Conservation (phyloP, 1,140 invertebrate species). For the Aporrectodea caliginosa region DNA sequence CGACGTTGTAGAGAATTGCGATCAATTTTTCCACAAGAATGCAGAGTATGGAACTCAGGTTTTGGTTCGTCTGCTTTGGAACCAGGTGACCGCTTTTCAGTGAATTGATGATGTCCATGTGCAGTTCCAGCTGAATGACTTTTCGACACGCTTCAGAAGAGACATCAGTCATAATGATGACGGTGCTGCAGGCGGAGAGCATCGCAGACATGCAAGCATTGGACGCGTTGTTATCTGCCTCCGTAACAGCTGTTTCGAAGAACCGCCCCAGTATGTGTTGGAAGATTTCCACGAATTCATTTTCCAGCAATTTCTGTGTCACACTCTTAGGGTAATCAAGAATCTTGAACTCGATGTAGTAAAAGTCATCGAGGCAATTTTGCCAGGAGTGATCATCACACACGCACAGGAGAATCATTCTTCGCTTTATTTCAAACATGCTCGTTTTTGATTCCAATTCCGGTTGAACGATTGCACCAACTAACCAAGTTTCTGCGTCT, state of each 20-base stretch:
- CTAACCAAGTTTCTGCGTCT: no score
- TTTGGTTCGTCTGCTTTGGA: neutral
- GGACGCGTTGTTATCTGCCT: neutral
- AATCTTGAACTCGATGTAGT: neutral
- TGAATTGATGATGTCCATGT: neutral
- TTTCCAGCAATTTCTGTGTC: neutral
- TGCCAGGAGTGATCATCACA: neutral
- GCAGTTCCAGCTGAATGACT: neutral
- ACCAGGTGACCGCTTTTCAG: neutral
- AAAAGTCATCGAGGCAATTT: neutral
- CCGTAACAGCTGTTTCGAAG: neutral
- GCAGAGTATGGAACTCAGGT: neutral
- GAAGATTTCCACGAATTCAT: neutral
- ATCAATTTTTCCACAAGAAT: neutral
- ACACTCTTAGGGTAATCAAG: neutral
- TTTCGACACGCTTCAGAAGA: neutral
- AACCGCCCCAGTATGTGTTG: neutral
- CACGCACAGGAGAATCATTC: neutral
- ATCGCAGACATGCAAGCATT: neutral
- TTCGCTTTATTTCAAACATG: neutral
- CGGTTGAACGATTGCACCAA: no score
- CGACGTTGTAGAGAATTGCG: neutral
- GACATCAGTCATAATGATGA: neutral
- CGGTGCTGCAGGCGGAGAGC: neutral
- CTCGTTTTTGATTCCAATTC: no score